Evolutionary conservation across 2,113 vertebrate genomes (phyloP), one percentile per base, ranked within the genome.

Genomic region (Festucalex cinctus): DNA sequence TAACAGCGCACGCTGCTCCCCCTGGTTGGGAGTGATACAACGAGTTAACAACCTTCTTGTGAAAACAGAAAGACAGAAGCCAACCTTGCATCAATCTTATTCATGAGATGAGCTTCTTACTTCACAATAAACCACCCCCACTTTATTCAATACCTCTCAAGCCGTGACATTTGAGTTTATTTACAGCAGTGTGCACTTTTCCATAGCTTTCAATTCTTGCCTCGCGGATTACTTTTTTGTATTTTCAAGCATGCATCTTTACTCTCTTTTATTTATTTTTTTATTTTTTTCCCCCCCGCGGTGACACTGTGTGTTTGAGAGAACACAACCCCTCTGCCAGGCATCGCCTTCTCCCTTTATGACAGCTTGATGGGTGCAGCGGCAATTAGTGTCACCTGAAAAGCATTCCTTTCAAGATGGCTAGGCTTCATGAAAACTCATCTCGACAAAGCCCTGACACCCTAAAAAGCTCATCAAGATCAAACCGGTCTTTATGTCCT

Each of bases 321-420:
- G 76, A 82, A 79, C 68, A 58, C 46, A 68, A 70, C 46, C 28
- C 60, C 68, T 74, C 66, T 78, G 64, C 63, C 79, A 81, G 75
- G 82, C 83, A 85, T 49, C 65, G 65, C 76, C 76, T 74, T 85
- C 77, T 79, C 68, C 56, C 61, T 86, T 82, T 78, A 82, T 90
- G 89, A 91, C 89, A 86, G 80, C 79, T 78, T 66, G 83, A 78
- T 67, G 68, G 86, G 84, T 79, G 78, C 75, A 86, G 83, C 80
- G 86, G 88, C 88, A 91, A 91, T 91, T 92, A 91, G 87, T 88
- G 89, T 91, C 87, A 91, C 85, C 87, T 90, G 88, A 91, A 90
- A 43, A 89, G 85, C 85, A 66, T 83, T 87, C 70, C 86, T 81
- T 84, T 69, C 56, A 43, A 75, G 83, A 82, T 73, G 80, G 69